These are phyloP conservation scores for Butorides virescens DNA, from an alignment of 2,113 vertebrate species.

Conservation along the genomic window DNA sequence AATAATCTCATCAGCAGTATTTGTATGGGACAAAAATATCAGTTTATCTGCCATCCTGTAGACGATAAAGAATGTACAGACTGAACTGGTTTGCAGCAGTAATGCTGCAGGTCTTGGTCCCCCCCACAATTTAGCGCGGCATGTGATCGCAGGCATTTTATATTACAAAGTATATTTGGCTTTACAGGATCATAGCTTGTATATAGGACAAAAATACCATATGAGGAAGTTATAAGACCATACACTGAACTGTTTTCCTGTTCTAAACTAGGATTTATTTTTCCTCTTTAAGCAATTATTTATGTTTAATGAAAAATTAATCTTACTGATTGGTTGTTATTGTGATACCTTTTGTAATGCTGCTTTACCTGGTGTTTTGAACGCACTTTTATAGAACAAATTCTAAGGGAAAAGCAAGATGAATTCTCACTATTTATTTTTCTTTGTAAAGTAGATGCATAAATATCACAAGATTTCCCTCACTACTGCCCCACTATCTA, in stretches of 20 bases:
- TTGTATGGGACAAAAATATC: neutral
- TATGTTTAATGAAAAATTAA: neutral
- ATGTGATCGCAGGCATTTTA: neutral
- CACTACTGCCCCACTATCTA: neutral
- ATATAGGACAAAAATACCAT: neutral
- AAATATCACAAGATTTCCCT: neutral
- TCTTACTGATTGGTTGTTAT: neutral
- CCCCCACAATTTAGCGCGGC: neutral
- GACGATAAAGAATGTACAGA: neutral
- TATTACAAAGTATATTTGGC: neutral
- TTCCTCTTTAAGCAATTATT: neutral
- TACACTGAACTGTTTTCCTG: neutral
- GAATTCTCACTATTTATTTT: neutral
- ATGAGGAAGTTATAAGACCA: neutral
- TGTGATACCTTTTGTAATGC: neutral
- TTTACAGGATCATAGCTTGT: neutral
- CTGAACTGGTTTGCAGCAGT: neutral
- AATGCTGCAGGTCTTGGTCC: conserved; percentile 13
- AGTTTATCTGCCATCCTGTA: conserved; percentile 1
- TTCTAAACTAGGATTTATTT: neutral
- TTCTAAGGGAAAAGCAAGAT: neutral
- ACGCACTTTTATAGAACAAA: neutral
- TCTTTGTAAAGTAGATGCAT: neutral
- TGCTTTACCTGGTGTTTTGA: neutral
- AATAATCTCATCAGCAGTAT: neutral